Base-by-base conservation (phyloP, 2,113 vertebrate genomes). In the Tyrannus savana region DNA sequence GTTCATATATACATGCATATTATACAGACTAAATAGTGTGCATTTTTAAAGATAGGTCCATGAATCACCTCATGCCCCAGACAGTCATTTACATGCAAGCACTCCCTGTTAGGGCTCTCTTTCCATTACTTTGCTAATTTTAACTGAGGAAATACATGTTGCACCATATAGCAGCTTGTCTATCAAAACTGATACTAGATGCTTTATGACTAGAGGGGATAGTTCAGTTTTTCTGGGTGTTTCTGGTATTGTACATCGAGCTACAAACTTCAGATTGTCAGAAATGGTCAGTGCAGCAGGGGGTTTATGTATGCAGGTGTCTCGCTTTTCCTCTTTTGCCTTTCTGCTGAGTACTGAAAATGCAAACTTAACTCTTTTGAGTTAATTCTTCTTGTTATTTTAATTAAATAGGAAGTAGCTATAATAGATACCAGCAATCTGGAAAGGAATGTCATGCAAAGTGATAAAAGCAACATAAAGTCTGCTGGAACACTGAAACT, bases 1-100 rank as follows among this genome's bases (percentile, higher is more conserved):
- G 28, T 41, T 42, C 30, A 17, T 23, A 22, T 35, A 41, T 7
- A 46, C 0, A 0, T 47, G 5, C 3, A 11, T 35, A 39, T 35
- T 84, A 56, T 22, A n/a, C 15, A 52, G 25, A 23, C 12, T 66
- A 62, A 86, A 33, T 12, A 73, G 6, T 30, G 3, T 3, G 1
- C 15, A 12, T 44, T 72, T 91, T 80, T 27, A 33, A 63, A 79
- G 14, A 15, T 8, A 35, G 55, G 5, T 25, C 49, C 14, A n/a
- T 30, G 7, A 75, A 18, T 52, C 35, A 21, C 14, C 9, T 4
- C 44, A 10, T 62, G 14, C 16, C 62, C 12, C 58, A 55, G 24
- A n/a, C 12, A 71, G 47, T 21, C 19, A 23, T 47, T 50, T 64
- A 41, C 19, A 22, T 4, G 1, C 13, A 73, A 24, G 11, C 13